Evolutionary conservation across 2,888 invertebrate species (phyloP), one percentile per base, ranked within the genome.

Genomic region (Ochropacha duplaris): DNA sequence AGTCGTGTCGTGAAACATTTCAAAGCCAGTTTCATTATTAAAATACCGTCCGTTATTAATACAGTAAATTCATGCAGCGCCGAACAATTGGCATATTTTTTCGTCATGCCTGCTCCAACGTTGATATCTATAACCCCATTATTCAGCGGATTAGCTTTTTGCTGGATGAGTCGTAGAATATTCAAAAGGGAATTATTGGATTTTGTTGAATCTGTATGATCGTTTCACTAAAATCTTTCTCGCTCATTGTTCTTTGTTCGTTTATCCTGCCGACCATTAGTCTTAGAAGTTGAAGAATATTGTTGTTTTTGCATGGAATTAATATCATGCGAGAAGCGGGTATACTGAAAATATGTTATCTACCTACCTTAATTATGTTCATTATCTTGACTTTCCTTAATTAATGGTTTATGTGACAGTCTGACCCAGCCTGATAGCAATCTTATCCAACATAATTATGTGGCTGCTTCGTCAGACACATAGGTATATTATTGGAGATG

Each of bases 121-220:
- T 79, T 86, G 90, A 90, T 90, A 92, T 89, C 88, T 90, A 84
- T 88, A 88, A 86, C 81, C 81, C 88, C 84, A 90, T 91, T 92
- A 90, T 91, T 90, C 90, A 84, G 69, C 67, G 89, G 91, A 92
- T 92, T 90, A 92, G 88, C 90, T 89, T 88, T 90, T 88, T 88
- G 82, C 83, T 78, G 86, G 83, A 89, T 87, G 84, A 87, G 77
- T 81, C 81, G 84, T 83, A 82, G 88, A 89, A 88, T 89, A 90
- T 92, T 90, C 88, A 91, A 90, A 89, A 85, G 85, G 84, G 85
- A 82, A 86, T 89, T 88, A 90, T 86, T 87, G 88, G 86, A 88
- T 88, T 87, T 81, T 67, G 76, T 79, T 78, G 66, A 82, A 80
- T 81, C 79, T 79, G 72, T 80, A 77, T 74, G 68, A 79, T 66